These are phyloP conservation scores for Amblyornis subalaris DNA, from an alignment of 2,113 vertebrate genomes.

Conservation along the genomic window DNA sequence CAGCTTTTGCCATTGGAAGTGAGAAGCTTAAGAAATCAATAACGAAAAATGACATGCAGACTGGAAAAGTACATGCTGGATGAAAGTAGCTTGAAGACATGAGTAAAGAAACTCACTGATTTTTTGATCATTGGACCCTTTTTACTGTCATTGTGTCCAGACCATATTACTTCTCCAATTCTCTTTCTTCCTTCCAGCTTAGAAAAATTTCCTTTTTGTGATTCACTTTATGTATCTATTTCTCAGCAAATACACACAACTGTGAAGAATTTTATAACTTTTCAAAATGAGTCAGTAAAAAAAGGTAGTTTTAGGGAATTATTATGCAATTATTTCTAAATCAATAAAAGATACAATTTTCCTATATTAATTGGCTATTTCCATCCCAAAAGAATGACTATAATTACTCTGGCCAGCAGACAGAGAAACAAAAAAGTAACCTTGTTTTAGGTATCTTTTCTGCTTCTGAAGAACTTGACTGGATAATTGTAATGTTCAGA, in stretches of 20 bases:
- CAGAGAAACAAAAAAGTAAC: background rate
- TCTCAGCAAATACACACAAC: background rate
- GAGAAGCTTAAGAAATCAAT: background rate
- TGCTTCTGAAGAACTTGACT: background rate
- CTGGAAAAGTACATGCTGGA: background rate
- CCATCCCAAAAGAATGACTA: background rate
- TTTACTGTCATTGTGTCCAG: background rate
- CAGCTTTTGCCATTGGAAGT: background rate
- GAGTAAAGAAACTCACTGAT: background rate
- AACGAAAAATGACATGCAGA: background rate
- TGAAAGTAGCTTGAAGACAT: background rate
- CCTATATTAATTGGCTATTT: background rate
- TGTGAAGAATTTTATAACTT: background rate
- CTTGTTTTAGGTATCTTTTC: background rate
- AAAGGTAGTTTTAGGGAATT: background rate
- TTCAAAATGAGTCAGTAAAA: background rate
- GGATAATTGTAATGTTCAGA: background rate
- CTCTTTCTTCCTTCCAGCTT: background rate
- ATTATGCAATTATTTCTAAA: background rate
- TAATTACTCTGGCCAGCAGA: background rate
- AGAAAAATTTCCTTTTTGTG: too few relatives aligned
- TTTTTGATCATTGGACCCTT: background rate
- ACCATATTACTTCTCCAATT: background rate
- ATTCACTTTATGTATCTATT: background rate
- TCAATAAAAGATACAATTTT: background rate